Evolutionary conservation across 2,888 invertebrate species (phyloP).

Genomic region (Antheraea yamamai): DNA sequence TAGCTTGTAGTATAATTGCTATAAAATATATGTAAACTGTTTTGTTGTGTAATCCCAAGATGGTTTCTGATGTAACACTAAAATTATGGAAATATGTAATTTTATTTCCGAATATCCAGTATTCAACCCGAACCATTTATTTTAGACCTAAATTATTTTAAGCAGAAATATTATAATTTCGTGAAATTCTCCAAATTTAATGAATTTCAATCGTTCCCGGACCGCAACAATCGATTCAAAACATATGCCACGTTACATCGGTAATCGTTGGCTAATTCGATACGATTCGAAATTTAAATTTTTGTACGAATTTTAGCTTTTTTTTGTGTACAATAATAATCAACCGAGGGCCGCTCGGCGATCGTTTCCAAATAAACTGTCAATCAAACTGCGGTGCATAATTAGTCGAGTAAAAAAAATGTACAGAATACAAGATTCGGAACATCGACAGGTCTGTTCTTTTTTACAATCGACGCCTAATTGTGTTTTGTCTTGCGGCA

Average conservation of each 20-base stretch:
- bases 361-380: slow-evolving; percentile 53
- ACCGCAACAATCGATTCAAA: slow-evolving; percentile 53
- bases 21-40: no score
- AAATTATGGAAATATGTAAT: neutral
- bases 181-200: slow-evolving; percentile 3
- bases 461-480: slow-evolving; percentile 33
- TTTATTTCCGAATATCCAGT: neutral
- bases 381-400: slow-evolving; percentile 58
- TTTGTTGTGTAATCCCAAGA: no score
- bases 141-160: slow-evolving; percentile 3
- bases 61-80: no score
- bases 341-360: slow-evolving; percentile 29
- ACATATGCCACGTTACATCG: slow-evolving; percentile 76
- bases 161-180: slow-evolving; percentile 7
- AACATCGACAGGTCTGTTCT: slow-evolving; percentile 54
- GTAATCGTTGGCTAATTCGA: slow-evolving; percentile 77
- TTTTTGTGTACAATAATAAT: neutral
- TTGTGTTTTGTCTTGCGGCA: slow-evolving; percentile 69
- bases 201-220: slow-evolving; percentile 21
- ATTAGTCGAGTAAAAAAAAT: slow-evolving; percentile 32
- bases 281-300: slow-evolving; percentile 54
- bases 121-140: neutral
- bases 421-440: slow-evolving; percentile 34
- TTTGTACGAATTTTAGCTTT: slow-evolving; percentile 34
- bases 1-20: no score